These are phyloP conservation scores for Antitype chi DNA, from an alignment of 2,888 invertebrate species.

Conservation along the genomic window DNA sequence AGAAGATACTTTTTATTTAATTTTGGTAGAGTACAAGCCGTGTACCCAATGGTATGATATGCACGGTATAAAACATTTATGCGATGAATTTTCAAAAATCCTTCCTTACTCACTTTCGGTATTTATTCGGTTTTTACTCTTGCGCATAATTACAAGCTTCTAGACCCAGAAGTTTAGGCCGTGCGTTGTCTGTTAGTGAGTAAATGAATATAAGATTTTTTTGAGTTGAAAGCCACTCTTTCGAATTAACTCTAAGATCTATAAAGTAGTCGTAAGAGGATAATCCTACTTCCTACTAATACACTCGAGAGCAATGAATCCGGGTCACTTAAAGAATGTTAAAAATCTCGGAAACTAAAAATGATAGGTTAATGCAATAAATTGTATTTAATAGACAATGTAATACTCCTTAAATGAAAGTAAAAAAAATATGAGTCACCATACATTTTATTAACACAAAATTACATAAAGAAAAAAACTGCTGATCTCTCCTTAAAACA, in stretches of 20 bases:
- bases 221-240: not conserved
- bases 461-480: too few species aligned
- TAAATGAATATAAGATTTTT: not conserved
- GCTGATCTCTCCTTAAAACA: too few species aligned
- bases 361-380: too few species aligned
- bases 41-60: not conserved
- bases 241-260: not conserved
- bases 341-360: too few species aligned
- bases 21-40: not conserved
- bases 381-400: too few species aligned
- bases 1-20: not conserved
- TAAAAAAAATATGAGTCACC: too few species aligned
- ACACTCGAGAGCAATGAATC: too few species aligned
- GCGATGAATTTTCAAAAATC: not conserved
- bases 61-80: not conserved
- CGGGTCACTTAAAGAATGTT: too few species aligned
- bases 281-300: not conserved
- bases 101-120: not conserved
- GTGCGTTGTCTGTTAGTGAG: not conserved
- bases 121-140: not conserved
- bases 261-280: not conserved
- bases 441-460: too few species aligned
- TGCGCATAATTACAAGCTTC: not conserved
- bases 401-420: too few species aligned
- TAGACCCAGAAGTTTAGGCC: not conserved